phyloP scores from a whole-genome alignment of 1,140 invertebrate genomes.

The Cherax destructor region DNA sequence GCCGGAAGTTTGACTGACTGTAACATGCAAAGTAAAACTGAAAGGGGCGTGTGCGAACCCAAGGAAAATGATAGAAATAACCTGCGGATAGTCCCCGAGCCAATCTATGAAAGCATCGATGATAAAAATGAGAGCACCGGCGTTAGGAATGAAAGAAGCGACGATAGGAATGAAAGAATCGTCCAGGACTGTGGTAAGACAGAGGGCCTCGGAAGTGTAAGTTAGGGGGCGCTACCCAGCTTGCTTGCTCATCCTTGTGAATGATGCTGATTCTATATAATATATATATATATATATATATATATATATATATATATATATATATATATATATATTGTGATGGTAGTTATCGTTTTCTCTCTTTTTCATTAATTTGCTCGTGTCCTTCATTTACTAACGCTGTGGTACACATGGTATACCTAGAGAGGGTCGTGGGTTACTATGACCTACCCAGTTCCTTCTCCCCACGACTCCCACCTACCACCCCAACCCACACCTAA shows the following conservation, averaged over 20 bases:
- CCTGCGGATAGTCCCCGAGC: constrained; percentile 22
- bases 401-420: background rate
- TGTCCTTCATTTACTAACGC: background rate
- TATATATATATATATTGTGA: background rate
- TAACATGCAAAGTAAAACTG: background rate
- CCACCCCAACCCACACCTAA: too few relatives aligned
- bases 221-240: background rate
- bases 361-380: background rate
- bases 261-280: background rate
- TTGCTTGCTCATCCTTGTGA: background rate
- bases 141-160: constrained; percentile 33
- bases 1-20: background rate
- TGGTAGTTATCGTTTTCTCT: background rate
- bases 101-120: constrained; percentile 59
- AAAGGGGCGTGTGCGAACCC: constrained; percentile 13
- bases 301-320: too few relatives aligned
- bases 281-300: too few relatives aligned
- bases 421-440: background rate
- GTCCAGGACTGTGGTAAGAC: constrained; percentile 58
- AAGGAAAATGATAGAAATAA: constrained; percentile 16
- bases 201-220: background rate
- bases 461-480: too few relatives aligned
- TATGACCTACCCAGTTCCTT: background rate
- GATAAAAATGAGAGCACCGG: constrained; percentile 22
- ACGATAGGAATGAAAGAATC: constrained; percentile 34